Base-by-base conservation (phyloP, 2,888 invertebrate species). In the Temnothorax ravouxi region DNA sequence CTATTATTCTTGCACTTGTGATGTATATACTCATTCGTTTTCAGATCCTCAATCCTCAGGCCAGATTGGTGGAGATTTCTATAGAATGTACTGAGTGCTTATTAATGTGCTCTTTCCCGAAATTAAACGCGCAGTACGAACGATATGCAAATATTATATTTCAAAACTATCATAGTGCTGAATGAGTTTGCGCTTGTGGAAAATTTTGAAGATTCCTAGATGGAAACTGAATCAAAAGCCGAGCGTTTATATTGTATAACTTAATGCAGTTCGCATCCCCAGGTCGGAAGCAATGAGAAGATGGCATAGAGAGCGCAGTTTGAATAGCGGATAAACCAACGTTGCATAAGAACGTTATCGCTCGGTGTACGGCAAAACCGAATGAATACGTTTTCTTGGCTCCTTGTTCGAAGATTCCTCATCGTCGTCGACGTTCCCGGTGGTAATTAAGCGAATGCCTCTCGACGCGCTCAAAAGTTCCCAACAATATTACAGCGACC, bases 371-470 rank as follows among this genome's bases (percentile, higher is more conserved):
- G 56, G 34, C 44, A 15, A 44, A 44, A 67, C 15, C 47, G 38
- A 67, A 50, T 59, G 59, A 79, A 79, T 69, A 59, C 79, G 44
- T 34, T 34, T 69, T 69, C 79, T 59, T 50, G 21, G 38, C 21
- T 34, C 77, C 77, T 83, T n/a, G 41, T 41, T 29, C 50, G 13
- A 15, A 50, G 29, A 84, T 86, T 72, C 71, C 50, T 76, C 54
- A 59, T 81, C 52, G 38, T 25, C 61, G 79, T 29, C 72, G 44
- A 34, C 56, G 66, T 84, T 84, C 81, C 79, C 66, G 11, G 54
- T 62, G 50, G 59, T 79, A 86, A 88, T 88, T 88, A 86, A 69
- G 62, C 81, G 82, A 77, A 75, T 72, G 67, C 52, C 41, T 61
- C 47, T 52, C 9, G 66, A 25, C 54, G 21, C 54, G 50, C 50